Evolutionary conservation across 2,797 vertebrate species (phyloP), one percentile per base, ranked within the genome.

Genomic region (Vipera ursinii): DNA sequence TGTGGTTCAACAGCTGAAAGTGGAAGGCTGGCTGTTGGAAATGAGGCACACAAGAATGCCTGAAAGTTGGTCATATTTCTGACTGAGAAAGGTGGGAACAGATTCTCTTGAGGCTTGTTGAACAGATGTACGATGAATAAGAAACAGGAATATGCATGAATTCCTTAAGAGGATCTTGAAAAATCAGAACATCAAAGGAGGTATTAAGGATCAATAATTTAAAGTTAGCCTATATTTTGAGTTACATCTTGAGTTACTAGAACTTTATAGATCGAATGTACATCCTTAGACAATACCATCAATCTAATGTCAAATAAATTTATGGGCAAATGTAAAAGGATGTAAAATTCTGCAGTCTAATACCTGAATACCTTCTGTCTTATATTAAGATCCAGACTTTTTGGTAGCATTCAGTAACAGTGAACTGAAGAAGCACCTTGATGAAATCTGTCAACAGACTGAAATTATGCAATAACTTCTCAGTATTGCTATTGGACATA

Each of bases 391-490:
- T 96, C 86, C 95, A 87, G 96, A 97, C 9, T 97, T 97, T 94
- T 96, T 94, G n/a, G 55, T 86, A 86, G 95, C 90, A 15, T 96
- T 97, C 93, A 95, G 88, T 88, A 93, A 95, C 90, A 95, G 93
- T 89, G 93, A 95, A 87, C 91, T 97, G 91, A 93, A 91, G 88
- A 92, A 95, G 92, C 95, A 96, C 91, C 97, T 97, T 55, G 91
- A 96, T 85, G 95, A 95, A 94, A 28, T 97, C 86, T 94, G 6
- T 59, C 96, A 96, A 89, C 96, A 97, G 92, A 97, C 96, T 82
- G 96, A 97, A 93, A 96, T 97, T 95, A 97, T 95, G 65, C 97
- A 96, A 91, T 95, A 96, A 56, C 95, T 97, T 89, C 97, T 97
- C 9, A 93, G 88, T 93, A 90, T 89, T 93, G 96, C 95, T 92